Evolutionary conservation across 2,113 vertebrate genomes (phyloP), one percentile per base, ranked within the genome.

Genomic region (Aptenodytes forsteri): DNA sequence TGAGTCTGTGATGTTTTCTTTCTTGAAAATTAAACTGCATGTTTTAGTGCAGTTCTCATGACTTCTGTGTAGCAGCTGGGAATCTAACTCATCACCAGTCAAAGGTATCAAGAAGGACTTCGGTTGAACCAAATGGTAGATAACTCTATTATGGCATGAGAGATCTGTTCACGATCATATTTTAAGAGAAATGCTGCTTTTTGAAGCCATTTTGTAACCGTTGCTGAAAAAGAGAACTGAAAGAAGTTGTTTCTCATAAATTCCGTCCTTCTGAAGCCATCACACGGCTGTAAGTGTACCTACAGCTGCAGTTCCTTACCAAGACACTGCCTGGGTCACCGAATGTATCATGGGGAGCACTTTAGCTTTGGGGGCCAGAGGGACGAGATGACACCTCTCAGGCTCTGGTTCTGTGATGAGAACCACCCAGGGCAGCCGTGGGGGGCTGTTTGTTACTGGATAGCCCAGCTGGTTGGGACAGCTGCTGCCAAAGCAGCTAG

Each of bases 141-240:
- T 71, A 16, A 47, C 27, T 62, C 12, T 76, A 6, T 34, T 38
- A 21, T 26, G 44, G 19, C 36, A 36, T 14, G 5, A 52, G 1
- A 72, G 47, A 36, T 47, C n/a, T 72, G 21, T 61, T 94, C 1
- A 1, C 15, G 40, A 17, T 47, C 1, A 0, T 62, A 27, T 72
- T 93, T 89, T n/a, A 46, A 80, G 62, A 80, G 32, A 92, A 82
- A 61, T 6, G 1, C 56, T 89, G 65, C 10, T 61, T 90, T 97
- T 87, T 34, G 18, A 65, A 87, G 80, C 64, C 81, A 66, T 96
- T 91, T 96, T 91, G 36, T 91, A 87, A 32, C 40, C 50, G 27
- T 25, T 76, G 32, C 44, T 71, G 72, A 50, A 93, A 97, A 95
- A 66, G 95, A 92, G 97, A 97, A 97, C 67, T 56, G 97, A 97